These are phyloP conservation scores for Nothocercus nigrocapillus DNA, from an alignment of 2,113 vertebrate species.

Conservation along the genomic window DNA sequence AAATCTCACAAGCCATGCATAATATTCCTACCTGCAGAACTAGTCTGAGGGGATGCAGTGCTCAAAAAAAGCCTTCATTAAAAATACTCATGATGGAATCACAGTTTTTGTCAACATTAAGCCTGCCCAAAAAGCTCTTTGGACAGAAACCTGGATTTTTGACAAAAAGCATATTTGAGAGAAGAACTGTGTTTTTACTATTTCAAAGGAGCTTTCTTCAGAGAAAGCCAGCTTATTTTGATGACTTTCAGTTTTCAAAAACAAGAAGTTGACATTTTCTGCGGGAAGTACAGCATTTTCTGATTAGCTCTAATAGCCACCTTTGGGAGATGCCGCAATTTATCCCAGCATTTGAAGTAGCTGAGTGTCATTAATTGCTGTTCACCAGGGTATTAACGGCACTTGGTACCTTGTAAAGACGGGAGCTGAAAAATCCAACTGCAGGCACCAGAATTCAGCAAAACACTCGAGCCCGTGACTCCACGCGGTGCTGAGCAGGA, in stretches of 20 bases:
- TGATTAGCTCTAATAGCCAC: conserved; percentile 73
- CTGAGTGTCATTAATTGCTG: conserved; percentile 69
- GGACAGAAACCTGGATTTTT: not conserved
- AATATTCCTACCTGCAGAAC: not conserved
- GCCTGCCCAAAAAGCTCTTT: not conserved
- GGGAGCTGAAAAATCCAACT: conserved; percentile 15
- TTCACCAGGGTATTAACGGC: conserved; percentile 35
- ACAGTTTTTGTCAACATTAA: not conserved
- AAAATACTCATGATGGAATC: not conserved
- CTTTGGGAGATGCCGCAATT: conserved; percentile 67
- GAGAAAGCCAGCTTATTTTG: conserved; percentile 35
- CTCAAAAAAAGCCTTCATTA: not conserved
- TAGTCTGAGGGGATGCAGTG: not conserved
- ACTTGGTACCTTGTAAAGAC: conserved; percentile 54
- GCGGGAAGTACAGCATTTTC: conserved; percentile 69
- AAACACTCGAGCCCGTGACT: not conserved
- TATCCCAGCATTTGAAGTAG: conserved; percentile 60
- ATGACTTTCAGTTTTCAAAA: conserved; percentile 59
- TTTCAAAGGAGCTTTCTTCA: conserved; percentile 36
- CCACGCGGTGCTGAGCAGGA: not conserved
- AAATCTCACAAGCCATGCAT: not conserved
- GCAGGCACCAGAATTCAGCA: conserved; percentile 18
- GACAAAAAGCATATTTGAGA: not conserved
- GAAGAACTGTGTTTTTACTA: not conserved
- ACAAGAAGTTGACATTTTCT: conserved; percentile 74